Base-by-base conservation (phyloP, 2,113 vertebrate species). In the Colinus virginianus region DNA sequence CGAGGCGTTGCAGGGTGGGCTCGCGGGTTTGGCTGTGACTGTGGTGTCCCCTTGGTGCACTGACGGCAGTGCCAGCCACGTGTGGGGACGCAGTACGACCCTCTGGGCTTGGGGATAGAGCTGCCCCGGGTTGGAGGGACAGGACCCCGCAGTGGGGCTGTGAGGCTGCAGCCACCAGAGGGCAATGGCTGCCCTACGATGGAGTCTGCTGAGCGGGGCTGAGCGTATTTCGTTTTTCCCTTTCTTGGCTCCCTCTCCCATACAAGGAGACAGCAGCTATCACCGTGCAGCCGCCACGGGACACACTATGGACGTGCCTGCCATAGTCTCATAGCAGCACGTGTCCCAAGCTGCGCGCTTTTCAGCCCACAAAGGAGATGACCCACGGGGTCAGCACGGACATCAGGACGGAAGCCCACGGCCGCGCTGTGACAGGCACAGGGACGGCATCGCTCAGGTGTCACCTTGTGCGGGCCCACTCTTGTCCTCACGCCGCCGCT, bases 271-370 rank as follows among this genome's bases (percentile, higher is more conserved):
- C 30, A 32, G 7, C 53, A 56, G 6, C 14, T 30, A 18, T 11
- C 59, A 9, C 59, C 15, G 34, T 36, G 59, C 34, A 22, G 34
- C 8, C n/a, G 26, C 51, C 26, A 16, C 28, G 53, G 30, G 53
- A 56, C 30, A 19, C 19, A 14, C 25, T 30, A 15, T 26, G 51
- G 49, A 26, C 49, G 5, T 15, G 22, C 59, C 20, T 11, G 2
- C 38, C 43, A 4, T 26, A 36, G 4, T 38, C 21, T 46, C 38
- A 38, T 11, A 18, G 7, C 51, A 48, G 11, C 1, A 0, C 3
- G 2, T 3, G 25, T 14, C 34, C 45, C 49, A 43, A 77, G 58
- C 19, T 22, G 3, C 32, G 6, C 32, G 68, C 23, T 25, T 90
- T 79, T 58, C 45, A 25, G 5, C 76, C 51, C 79, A 9, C 1